phyloP scores from a whole-genome alignment of 2,113 vertebrate species.

The Archocentrus centrarchus region DNA sequence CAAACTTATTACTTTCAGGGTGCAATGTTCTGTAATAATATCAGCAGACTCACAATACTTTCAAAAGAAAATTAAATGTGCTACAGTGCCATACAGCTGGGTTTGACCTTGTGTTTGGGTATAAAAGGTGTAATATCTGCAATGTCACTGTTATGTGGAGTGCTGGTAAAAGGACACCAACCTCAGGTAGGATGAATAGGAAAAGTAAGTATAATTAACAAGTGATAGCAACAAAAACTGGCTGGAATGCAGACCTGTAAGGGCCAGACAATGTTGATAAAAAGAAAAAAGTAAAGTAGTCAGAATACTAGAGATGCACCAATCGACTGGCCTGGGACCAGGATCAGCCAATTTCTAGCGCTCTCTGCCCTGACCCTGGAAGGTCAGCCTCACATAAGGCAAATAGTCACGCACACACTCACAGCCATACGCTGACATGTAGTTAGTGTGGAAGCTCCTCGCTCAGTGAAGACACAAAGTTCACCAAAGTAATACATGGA shows the following conservation, averaged over 20 bases:
- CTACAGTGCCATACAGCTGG: slow-evolving; percentile 12
- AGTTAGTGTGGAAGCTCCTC: not conserved
- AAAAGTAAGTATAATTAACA: not conserved
- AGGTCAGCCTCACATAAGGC: not conserved
- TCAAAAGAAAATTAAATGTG: slow-evolving; percentile 53
- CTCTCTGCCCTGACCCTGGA: not conserved
- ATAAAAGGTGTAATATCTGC: slow-evolving; percentile 31
- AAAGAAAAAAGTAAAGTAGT: not conserved
- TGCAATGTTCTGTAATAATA: slow-evolving; percentile 42
- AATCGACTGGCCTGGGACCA: not conserved
- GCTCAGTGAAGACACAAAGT: not conserved
- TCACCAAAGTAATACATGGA: not conserved
- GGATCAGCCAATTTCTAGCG: not conserved
- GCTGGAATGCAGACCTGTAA: not conserved
- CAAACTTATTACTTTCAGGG: slow-evolving; percentile 62
- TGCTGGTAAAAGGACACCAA: slow-evolving; percentile 5
- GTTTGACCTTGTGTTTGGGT: slow-evolving; percentile 38
- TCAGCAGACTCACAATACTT: slow-evolving; percentile 54
- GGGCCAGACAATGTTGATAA: not conserved
- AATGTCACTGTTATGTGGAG: slow-evolving; percentile 5
- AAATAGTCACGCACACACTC: too few relatives aligned
- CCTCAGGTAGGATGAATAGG: not conserved
- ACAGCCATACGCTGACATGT: not conserved
- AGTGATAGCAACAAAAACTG: not conserved
- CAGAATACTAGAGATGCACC: not conserved